Evolutionary conservation across 2,888 invertebrate species (phyloP), one percentile per base, ranked within the genome.

Genomic region (Pseudolycoriella hygida): DNA sequence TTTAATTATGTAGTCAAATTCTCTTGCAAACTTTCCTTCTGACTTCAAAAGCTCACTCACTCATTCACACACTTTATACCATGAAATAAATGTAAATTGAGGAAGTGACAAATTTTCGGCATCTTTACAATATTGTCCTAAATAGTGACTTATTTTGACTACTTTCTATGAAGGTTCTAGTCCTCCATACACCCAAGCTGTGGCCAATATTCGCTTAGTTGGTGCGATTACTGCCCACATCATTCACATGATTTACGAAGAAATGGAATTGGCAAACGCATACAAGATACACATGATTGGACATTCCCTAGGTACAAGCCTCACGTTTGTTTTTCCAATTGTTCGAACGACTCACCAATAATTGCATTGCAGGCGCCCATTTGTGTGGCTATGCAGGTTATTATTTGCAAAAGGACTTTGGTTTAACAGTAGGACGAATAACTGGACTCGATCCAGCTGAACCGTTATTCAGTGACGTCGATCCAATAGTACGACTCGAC

Each of bases 391-490:
- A 89, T 58, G 73, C 83, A n/a, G 90, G 90, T 0, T 76, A 78
- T 52, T 73, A 77, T 18, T 60, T 89, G 50, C 76, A 80, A 64
- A 72, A 68, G 58, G 73, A 72, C 57, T 82, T 77, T 55, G 73
- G 75, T 40, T 59, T 82, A 20, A 79, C 72, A 51, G 56, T 89
- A 8, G 88, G 80, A 4, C 69, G 89, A 44, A 89, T 92, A 44
- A 80, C 85, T 0, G 89, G 87, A 1, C 59, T 94, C 54, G 94
- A 94, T 66, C 92, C 94, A 0, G 93, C 94, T 0, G 87, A 88
- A 49, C 94, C 93, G 0, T 81, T 87, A 59, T 94, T 92, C 66
- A 77, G 79, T 48, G 77, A 84, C 55, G 83, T 86, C 0, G 77
- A 80, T 34, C 73, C 79, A 0, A 69, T 82, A 47, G 87, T 93